Conservation (phyloP, 1,140 invertebrate genomes). For the Sminthurinus signatus region DNA sequence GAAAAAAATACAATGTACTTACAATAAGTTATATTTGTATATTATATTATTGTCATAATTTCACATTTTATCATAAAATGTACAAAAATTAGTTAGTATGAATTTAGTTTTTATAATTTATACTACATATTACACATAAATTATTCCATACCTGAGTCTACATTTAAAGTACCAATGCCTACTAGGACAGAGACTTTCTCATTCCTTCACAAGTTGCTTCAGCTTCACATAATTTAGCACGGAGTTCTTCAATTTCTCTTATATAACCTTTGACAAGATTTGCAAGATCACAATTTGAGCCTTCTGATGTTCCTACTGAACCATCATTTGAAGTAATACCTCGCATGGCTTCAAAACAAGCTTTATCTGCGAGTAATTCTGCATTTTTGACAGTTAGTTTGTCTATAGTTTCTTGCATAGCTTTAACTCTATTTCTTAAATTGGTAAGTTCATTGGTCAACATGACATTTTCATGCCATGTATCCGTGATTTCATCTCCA, state of each 20-base stretch:
- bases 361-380: slow-evolving; percentile 72
- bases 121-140: too few species aligned
- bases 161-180: too few species aligned
- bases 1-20: too few species aligned
- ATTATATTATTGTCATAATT: too few species aligned
- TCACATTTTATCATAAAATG: too few species aligned
- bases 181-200: slow-evolving; percentile 14
- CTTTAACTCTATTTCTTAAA: slow-evolving; percentile 53
- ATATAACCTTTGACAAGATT: slow-evolving; percentile 75
- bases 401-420: slow-evolving; percentile 90
- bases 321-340: slow-evolving; percentile 49
- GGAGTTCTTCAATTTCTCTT: slow-evolving; percentile 83
- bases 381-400: slow-evolving; percentile 71
- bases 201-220: slow-evolving; percentile 48
- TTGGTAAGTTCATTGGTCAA: slow-evolving; percentile 65
- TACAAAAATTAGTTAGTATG: too few species aligned
- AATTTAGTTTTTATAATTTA: too few species aligned
- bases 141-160: too few species aligned
- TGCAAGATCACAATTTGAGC: slow-evolving; percentile 50
- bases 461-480: slow-evolving; percentile 94
- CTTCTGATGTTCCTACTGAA: not conserved
- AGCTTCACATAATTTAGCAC: slow-evolving; percentile 78
- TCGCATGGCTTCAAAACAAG: slow-evolving; percentile 41
- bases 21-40: too few species aligned
- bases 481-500: slow-evolving; percentile 78